Evolutionary conservation across 1,140 invertebrate species (phyloP).

Genomic region (Hestina assimilis): DNA sequence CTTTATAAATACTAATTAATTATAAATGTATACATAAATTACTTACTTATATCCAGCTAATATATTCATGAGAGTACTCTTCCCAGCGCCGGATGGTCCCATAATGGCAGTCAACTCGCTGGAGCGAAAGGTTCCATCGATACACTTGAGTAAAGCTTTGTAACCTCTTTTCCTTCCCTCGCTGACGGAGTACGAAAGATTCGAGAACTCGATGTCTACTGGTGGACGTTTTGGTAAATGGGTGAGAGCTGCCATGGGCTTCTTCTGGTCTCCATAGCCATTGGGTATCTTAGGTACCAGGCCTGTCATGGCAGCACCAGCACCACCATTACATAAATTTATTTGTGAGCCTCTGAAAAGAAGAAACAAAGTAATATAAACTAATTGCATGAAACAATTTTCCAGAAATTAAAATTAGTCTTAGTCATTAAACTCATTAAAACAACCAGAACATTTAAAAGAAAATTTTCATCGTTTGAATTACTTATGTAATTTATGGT

Average conservation of each 20-base stretch:
- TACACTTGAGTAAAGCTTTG: conserved; percentile 90
- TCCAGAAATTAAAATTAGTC: too few species aligned
- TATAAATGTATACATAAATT: neutral
- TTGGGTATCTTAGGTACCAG: conserved; percentile 84
- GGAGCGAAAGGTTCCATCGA: conserved; percentile 89
- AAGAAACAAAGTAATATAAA: too few species aligned
- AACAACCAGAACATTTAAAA: too few species aligned
- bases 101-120: conserved; percentile 94
- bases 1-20: neutral
- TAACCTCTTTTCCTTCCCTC: conserved; percentile 88
- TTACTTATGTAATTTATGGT: too few species aligned
- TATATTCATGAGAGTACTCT: conserved; percentile 95
- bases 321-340: conserved; percentile 84
- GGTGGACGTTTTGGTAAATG: conserved; percentile 89
- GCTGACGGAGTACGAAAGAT: conserved; percentile 91
- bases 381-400: too few species aligned
- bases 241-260: conserved; percentile 82
- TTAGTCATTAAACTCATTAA: too few species aligned
- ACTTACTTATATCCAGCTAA: conserved; percentile 93
- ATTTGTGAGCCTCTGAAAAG: conserved; percentile 81
- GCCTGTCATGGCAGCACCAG: conserved; percentile 75
- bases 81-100: conserved; percentile 96
- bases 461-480: too few species aligned
- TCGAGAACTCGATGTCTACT: conserved; percentile 92
- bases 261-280: conserved; percentile 81